Evolutionary conservation across 2,888 invertebrate genomes (phyloP).

Genomic region (Ophioninae sp.): DNA sequence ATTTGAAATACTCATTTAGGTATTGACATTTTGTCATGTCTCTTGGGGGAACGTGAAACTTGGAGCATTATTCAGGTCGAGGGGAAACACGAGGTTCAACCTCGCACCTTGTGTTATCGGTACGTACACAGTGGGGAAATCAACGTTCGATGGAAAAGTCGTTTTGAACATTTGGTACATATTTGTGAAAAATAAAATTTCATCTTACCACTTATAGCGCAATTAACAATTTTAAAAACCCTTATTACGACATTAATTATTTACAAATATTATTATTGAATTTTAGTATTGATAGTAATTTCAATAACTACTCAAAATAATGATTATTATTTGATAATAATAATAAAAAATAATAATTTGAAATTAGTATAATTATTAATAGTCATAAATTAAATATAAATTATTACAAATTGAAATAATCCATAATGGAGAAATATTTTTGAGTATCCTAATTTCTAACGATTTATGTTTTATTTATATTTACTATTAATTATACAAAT

Average conservation of each 20-base stretch:
- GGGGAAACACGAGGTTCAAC: slow-evolving; percentile 3
- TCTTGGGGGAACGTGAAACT: slow-evolving; percentile 3
- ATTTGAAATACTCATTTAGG: not conserved
- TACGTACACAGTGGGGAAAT: not conserved
- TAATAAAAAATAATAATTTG: not conserved
- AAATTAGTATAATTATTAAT: too few species aligned
- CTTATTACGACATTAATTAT: not conserved
- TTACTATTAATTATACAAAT: too few species aligned
- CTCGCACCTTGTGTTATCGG: not conserved
- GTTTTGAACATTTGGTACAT: not conserved
- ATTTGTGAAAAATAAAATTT: not conserved
- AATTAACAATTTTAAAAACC: not conserved
- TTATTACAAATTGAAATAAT: too few species aligned
- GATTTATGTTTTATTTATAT: too few species aligned
- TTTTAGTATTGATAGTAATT: not conserved
- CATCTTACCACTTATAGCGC: not conserved
- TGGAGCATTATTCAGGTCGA: slow-evolving; percentile 17
- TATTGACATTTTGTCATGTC: slow-evolving; percentile 22
- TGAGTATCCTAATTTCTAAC: too few species aligned
- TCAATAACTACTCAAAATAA: not conserved
- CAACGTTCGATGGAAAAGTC: not conserved
- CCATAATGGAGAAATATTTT: too few species aligned
- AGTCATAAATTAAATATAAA: too few species aligned
- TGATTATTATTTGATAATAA: not conserved
- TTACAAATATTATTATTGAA: not conserved